Conservation (phyloP, 1,140 invertebrate species). For the Cataglyphis hispanica region DNA sequence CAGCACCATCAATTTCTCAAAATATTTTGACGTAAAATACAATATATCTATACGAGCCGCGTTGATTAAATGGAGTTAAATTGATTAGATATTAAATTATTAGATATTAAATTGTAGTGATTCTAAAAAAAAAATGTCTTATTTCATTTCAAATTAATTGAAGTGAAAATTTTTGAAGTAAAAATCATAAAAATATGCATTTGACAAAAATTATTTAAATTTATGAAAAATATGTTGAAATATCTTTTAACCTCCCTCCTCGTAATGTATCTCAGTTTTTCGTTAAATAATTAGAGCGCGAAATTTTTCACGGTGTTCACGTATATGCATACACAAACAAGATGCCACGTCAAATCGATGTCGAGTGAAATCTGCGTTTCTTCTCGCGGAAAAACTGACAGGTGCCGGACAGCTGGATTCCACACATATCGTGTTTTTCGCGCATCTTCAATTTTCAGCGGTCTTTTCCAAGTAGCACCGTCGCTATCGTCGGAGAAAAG, state of each 20-base stretch:
- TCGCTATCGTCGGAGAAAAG: conserved; percentile 16
- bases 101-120: too few relatives aligned
- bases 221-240: too few relatives aligned
- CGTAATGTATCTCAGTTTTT: neutral
- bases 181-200: too few relatives aligned
- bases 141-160: too few relatives aligned
- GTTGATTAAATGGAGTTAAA: neutral
- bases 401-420: conserved; percentile 2
- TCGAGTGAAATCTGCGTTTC: conserved; percentile 18
- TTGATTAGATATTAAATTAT: too few relatives aligned
- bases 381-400: conserved; percentile 45
- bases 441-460: conserved; percentile 79
- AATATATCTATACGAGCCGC: conserved; percentile 50
- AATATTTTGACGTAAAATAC: conserved; percentile 82
- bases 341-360: neutral
- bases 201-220: too few relatives aligned
- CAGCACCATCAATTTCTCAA: conserved; percentile 68
- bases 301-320: neutral
- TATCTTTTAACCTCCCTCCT: neutral
- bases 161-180: too few relatives aligned
- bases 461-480: conserved; percentile 55
- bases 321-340: neutral
- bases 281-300: neutral
- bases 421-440: conserved; percentile 75
- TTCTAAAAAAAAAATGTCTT: too few relatives aligned